phyloP scores from a whole-genome alignment of 2,113 vertebrate genomes.

The Pipa parva region DNA sequence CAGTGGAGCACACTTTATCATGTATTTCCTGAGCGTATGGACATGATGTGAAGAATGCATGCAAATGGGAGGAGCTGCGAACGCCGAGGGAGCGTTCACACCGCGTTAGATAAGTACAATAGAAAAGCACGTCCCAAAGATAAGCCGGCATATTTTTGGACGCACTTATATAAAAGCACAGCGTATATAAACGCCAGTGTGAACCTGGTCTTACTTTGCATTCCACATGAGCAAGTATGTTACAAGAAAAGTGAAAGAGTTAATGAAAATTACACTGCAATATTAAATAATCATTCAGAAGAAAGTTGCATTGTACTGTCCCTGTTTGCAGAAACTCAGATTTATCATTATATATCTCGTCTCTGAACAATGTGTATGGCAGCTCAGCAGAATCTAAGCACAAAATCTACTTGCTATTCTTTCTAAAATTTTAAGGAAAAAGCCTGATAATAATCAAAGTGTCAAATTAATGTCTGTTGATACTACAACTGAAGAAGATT shows the following conservation, averaged over 20 bases:
- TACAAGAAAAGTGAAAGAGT: not conserved
- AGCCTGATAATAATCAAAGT: conserved; percentile 9
- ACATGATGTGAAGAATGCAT: too few relatives aligned
- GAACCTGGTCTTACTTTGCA: too few relatives aligned
- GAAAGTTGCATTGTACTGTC: conserved; percentile 9
- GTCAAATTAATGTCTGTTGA: conserved; percentile 12
- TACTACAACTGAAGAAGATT: conserved; percentile 7
- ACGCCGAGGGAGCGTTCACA: too few relatives aligned
- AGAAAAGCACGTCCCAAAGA: too few relatives aligned
- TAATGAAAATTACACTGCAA: not conserved
- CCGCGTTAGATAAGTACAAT: too few relatives aligned
- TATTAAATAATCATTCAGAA: not conserved
- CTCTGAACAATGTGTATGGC: not conserved
- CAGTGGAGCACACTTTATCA: too few relatives aligned
- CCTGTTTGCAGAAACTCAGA: not conserved
- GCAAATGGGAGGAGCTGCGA: too few relatives aligned
- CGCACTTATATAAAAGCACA: too few relatives aligned
- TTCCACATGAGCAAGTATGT: too few relatives aligned
- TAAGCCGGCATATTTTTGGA: too few relatives aligned
- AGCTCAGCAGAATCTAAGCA: conserved; percentile 5
- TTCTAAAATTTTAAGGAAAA: conserved; percentile 10
- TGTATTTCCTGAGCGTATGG: too few relatives aligned
- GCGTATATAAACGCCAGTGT: too few relatives aligned
- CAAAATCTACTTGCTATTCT: conserved; percentile 2
- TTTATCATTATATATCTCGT: not conserved